These are phyloP conservation scores for Parus major DNA, from an alignment of 2,113 vertebrate genomes.

Conservation along the genomic window DNA sequence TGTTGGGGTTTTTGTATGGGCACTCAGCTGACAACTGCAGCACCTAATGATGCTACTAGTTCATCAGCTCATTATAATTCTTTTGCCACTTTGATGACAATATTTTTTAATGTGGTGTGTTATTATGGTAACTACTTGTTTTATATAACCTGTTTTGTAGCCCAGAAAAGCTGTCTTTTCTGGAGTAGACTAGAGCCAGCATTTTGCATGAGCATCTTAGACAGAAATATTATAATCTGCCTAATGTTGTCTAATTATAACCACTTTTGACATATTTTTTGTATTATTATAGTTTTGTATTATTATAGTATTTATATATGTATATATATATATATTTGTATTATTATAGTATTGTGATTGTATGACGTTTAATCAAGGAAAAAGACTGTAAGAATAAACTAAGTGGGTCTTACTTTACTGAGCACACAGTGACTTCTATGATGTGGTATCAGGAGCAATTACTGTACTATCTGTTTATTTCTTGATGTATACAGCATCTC, in stretches of 20 bases:
- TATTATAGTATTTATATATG: no score
- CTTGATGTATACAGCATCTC: background rate
- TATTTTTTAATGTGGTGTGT: background rate
- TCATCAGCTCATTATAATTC: background rate
- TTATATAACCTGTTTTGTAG: background rate
- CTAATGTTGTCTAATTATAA: background rate
- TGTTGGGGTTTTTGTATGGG: rapidly evolving
- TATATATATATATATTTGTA: no score
- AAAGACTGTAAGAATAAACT: background rate
- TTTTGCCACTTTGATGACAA: background rate
- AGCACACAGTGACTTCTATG: background rate
- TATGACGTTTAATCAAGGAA: background rate
- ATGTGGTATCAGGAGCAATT: background rate
- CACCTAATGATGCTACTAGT: rapidly evolving
- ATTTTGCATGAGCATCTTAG: background rate
- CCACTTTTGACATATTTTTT: background rate
- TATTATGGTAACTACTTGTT: background rate
- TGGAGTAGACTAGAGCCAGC: background rate
- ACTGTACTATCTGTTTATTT: background rate
- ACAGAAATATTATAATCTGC: background rate
- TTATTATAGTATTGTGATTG: background rate
- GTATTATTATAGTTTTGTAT: background rate
- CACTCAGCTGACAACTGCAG: background rate
- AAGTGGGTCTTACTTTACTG: background rate
- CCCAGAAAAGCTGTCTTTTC: background rate